Evolutionary conservation across 2,113 vertebrate genomes (phyloP), one percentile per base, ranked within the genome.

Genomic region (Xiphophorus hellerii): DNA sequence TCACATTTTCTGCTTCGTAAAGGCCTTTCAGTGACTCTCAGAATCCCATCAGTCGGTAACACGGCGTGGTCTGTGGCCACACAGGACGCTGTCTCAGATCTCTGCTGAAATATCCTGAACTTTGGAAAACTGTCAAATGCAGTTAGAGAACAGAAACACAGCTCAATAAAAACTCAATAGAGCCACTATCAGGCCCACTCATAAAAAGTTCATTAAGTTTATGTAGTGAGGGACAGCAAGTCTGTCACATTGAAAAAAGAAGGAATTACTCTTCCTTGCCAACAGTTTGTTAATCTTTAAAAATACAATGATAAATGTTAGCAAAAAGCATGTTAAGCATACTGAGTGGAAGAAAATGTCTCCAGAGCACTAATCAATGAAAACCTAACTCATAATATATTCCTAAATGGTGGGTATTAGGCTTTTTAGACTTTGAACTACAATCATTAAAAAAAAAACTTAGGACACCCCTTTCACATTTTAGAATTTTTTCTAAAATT

Each of bases 61-160:
- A 67, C 70, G 31, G 66, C 58, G 42, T 86, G 76, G 80, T 77
- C 39, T 0, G 39, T 28, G 76, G 75, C 83, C 82, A 82, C 88
- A 89, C 86, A 82, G 78, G 72, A 82, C 69, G 81, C 74, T 85
- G 80, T 80, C 86, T 86, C 82, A 80, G 71, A 87, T 83, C 84
- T 78, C 62, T 60, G 74, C 69, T 69, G 54, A 62, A 84, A 77
- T 88, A 74, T 90, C 72, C 72, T 42, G 39, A 74, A 78, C 75
- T 77, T 72, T 88, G 77, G 78, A 69, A 80, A 85, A 73, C 62
- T 48, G 78, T 85, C 81, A 67, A 71, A 74, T 71, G 74, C 75
- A 25, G 63, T 62, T 69, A 31, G 39, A 72, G 81, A 75, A 76
- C 81, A 85, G 87, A 78, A 73, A 71, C 54, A 2, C 33, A 42